Base-by-base conservation (phyloP, 2,113 vertebrate species). In the Coptodon rendalli region DNA sequence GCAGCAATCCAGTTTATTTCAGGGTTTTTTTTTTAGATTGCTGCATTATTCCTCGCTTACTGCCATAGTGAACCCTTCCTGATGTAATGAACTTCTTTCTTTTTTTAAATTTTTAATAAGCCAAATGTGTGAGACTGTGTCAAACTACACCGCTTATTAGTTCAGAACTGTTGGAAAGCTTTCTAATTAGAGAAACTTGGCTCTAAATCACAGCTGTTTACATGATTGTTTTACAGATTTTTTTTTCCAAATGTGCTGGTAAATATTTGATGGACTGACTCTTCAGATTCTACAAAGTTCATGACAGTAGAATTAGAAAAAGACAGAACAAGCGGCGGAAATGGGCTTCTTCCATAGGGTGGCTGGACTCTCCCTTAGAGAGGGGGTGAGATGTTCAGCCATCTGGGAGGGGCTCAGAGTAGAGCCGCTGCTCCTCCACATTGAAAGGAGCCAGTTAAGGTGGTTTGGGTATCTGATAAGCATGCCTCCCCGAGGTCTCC, bases 241-340 rank as follows among this genome's bases (percentile, higher is more conserved):
- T 27, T 24, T 73, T 73, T 1, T 0, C 40, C 22, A 48, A 48
- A 48, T 48, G 22, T 7, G 24, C 14, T 16, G 9, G 68, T 0
- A 73, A 73, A 73, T 73, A 73, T 73, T 73, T 73, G 22, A 73
- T 73, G 40, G 68, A 48, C 40, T 73, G 9, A 27, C 68, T 48
- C 22, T 43, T 45, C 40, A 45, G 40, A 73, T 45, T 45, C 68
- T 73, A 24, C 68, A 73, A 66, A 38, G 61, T 66, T 66, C 61
- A 66, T 66, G 34, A 38, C 34, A 66, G 61, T 66, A 38, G 34
- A 66, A 66, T 66, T 66, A 38, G 61, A 66, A 66, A 38, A 38
- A 66, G 19, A 66, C 34, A 36, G 61, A 66, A 66, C 31, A 63
- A 63, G 9, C 2, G 0, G 59, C 1, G 0, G 59, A 63, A 36